Conservation (phyloP, 2,888 invertebrate genomes). For the Metalampra italica region DNA sequence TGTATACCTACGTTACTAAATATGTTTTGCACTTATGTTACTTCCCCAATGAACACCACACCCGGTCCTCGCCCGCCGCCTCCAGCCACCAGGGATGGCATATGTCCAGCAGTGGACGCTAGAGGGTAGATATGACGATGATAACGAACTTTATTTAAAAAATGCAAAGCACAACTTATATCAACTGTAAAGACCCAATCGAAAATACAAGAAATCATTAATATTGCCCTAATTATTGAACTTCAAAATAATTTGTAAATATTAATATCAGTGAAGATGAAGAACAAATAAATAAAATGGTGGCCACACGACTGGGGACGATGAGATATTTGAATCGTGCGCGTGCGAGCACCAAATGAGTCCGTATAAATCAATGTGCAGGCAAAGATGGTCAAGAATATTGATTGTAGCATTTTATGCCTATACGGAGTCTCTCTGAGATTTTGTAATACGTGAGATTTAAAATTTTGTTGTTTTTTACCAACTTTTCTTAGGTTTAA, state of each 20-base stretch:
- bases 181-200: no score
- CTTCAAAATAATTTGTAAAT: constrained; percentile 14
- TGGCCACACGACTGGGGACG: constrained; percentile 38
- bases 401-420: background rate
- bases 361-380: constrained; percentile 44
- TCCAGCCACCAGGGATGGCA: no score
- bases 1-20: no score
- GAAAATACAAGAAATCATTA: constrained; percentile 1
- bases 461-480: no score
- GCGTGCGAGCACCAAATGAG: constrained; percentile 49
- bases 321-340: constrained; percentile 51
- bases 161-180: no score
- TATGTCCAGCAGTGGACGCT: no score
- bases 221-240: constrained; percentile 34
- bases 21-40: no score
- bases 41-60: no score
- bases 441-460: background rate
- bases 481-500: no score
- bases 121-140: no score
- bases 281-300: constrained; percentile 32
- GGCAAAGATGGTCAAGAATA: constrained; percentile 31
- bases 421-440: background rate
- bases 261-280: constrained; percentile 26
- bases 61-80: no score
- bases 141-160: no score